Evolutionary conservation across 2,888 invertebrate genomes (phyloP).

Genomic region (Parapristionchus giblindavisi): DNA sequence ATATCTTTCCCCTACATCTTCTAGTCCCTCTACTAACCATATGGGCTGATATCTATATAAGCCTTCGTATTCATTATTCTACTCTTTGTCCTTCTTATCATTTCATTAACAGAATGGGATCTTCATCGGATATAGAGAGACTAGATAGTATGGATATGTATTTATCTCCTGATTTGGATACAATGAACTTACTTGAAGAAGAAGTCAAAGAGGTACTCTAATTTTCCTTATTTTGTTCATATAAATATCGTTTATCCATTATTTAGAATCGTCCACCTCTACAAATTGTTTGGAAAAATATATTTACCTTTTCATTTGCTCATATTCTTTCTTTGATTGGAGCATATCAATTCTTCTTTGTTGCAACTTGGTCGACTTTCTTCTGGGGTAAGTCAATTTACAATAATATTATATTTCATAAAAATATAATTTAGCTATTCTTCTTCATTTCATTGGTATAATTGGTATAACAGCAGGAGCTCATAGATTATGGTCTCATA

Average conservation of each 20-base stretch:
- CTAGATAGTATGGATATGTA: neutral
- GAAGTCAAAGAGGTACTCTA: constrained; percentile 11
- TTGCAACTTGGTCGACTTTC: constrained; percentile 66
- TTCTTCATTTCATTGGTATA: constrained; percentile 75
- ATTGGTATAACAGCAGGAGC: constrained; percentile 92
- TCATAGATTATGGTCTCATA: constrained; percentile 92
- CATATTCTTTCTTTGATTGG: constrained; percentile 64
- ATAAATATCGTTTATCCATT: too few relatives aligned
- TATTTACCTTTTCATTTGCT: constrained; percentile 61
- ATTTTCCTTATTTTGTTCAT: neutral
- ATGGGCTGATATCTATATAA: neutral
- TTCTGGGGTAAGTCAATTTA: constrained; percentile 58
- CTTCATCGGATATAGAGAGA: neutral
- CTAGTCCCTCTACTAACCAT: too few relatives aligned
- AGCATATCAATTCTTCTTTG: constrained; percentile 59
- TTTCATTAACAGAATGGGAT: neutral
- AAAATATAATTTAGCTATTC: constrained; percentile 54
- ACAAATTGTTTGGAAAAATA: constrained; percentile 67
- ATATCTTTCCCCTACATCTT: too few relatives aligned
- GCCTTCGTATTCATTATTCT: neutral
- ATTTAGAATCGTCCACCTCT: constrained; percentile 32
- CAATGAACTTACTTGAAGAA: constrained; percentile 20
- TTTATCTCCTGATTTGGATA: constrained; percentile 18
- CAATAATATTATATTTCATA: neutral
- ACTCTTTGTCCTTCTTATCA: neutral